These are phyloP conservation scores for Calypte anna DNA, from an alignment of 2,113 vertebrate genomes.

Conservation along the genomic window DNA sequence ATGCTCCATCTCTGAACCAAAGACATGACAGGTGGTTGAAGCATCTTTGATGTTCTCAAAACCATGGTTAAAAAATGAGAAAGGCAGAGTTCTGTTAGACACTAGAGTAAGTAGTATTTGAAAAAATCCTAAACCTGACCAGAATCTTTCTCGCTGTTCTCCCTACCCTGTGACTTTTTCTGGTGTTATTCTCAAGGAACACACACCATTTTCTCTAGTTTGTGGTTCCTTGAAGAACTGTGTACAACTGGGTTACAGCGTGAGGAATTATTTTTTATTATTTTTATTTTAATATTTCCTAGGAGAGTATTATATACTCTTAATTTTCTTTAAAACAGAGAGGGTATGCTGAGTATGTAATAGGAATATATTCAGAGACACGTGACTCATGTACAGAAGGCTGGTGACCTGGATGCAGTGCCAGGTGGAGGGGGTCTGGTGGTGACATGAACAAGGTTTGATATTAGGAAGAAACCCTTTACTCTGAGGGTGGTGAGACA, in stretches of 20 bases:
- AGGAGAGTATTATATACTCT: neutral
- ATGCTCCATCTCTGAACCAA: neutral
- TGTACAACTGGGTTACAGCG: neutral
- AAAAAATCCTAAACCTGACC: neutral
- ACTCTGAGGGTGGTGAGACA: no score
- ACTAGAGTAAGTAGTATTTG: neutral
- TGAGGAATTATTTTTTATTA: neutral
- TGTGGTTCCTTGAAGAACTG: neutral
- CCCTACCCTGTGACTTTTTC: neutral
- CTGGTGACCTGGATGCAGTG: no score
- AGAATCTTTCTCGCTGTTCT: neutral
- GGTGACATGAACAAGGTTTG: no score
- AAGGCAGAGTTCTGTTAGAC: neutral
- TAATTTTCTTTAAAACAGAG: neutral
- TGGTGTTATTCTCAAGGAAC: neutral
- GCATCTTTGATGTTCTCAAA: neutral
- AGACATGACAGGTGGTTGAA: neutral
- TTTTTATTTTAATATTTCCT: neutral
- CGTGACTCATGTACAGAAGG: neutral
- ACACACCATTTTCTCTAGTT: neutral
- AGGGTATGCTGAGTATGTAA: accelerated
- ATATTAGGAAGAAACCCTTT: no score
- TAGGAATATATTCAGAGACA: neutral
- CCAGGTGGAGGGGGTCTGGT: no score
- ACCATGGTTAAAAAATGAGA: neutral